Evolutionary conservation across 92 coral and sea anemone species (phyloP).

Genomic region (Bergia sp.): DNA sequence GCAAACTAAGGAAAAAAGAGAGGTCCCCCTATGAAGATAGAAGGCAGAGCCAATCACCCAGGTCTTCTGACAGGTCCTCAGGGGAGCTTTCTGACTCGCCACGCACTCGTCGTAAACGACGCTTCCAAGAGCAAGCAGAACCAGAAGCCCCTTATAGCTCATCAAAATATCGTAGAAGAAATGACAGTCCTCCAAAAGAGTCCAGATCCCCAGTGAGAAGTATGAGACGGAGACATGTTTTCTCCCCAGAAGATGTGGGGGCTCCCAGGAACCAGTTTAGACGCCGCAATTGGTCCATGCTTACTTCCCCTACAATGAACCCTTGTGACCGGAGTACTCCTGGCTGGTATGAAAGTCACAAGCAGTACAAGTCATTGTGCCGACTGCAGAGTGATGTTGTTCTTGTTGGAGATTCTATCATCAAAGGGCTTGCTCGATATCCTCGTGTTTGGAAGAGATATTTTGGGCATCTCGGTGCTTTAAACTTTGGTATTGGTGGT

Average conservation of each 20-base stretch:
- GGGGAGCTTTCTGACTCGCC: constrained; percentile 41
- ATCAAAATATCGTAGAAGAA: constrained; percentile 22
- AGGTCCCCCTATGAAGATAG: neutral
- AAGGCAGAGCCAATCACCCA: neutral
- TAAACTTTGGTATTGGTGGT: constrained; percentile 94
- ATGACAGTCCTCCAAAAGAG: constrained; percentile 11
- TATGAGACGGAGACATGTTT: constrained; percentile 16
- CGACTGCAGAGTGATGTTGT: constrained; percentile 60
- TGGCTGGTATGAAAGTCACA: constrained; percentile 82
- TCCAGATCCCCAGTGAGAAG: neutral
- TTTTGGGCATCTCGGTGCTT: constrained; percentile 74
- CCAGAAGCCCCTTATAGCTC: constrained; percentile 21
- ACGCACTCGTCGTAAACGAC: constrained; percentile 3
- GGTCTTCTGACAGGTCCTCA: constrained; percentile 15
- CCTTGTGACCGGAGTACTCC: constrained; percentile 84
- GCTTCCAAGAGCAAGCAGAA: constrained; percentile 42
- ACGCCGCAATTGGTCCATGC: constrained; percentile 44
- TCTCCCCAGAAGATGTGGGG: constrained; percentile 31
- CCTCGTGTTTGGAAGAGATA: constrained; percentile 84
- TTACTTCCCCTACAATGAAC: constrained; percentile 57
- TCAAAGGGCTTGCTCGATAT: constrained; percentile 92
- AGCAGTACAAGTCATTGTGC: constrained; percentile 60
- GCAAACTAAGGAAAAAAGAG: neutral
- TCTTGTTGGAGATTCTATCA: constrained; percentile 88
- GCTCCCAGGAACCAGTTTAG: constrained; percentile 30